Percentiles rank a stretch among this genome's conserved stretches.
Evolutionary conservation across 2,797 vertebrate species (phyloP).

Genomic region (Craterocephalus amniculus): DNA sequence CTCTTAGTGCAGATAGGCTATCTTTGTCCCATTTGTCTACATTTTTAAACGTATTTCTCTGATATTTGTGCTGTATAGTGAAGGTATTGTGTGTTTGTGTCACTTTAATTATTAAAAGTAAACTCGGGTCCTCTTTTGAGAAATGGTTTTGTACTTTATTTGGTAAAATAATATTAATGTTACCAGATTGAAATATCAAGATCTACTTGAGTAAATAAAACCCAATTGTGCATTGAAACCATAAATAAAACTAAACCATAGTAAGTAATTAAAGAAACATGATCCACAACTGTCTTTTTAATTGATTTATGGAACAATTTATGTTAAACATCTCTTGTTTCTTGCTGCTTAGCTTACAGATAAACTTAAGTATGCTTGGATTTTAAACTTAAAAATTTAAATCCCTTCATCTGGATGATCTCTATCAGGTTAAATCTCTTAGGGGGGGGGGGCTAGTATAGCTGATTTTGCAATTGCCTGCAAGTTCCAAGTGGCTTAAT

Average conservation of each 20-base stretch:
- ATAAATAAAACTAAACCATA: background rate
- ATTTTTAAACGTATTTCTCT: background rate
- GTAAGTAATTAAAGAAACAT: background rate
- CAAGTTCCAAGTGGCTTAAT: constrained; percentile 57
- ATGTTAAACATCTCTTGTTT: background rate
- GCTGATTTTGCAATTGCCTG: constrained; percentile 35
- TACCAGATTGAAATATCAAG: background rate
- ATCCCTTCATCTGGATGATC: background rate
- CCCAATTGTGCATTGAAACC: background rate
- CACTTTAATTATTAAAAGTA: background rate
- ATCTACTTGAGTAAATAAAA: background rate
- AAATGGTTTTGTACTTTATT: background rate
- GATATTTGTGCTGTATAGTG: background rate
- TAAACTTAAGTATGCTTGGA: background rate
- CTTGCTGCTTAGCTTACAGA: background rate
- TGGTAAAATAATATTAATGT: no score
- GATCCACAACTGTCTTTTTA: no score
- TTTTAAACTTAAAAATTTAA: background rate
- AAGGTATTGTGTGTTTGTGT: background rate
- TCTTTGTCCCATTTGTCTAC: background rate
- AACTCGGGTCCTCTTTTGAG: background rate
- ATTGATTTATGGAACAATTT: background rate
- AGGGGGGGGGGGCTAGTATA: constrained; percentile 3
- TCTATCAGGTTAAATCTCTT: constrained; percentile 12
- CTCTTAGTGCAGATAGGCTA: background rate